Evolutionary conservation across 2,888 invertebrate species (phyloP), one percentile per base, ranked within the genome.

Genomic region (Liposcelis brunnea): DNA sequence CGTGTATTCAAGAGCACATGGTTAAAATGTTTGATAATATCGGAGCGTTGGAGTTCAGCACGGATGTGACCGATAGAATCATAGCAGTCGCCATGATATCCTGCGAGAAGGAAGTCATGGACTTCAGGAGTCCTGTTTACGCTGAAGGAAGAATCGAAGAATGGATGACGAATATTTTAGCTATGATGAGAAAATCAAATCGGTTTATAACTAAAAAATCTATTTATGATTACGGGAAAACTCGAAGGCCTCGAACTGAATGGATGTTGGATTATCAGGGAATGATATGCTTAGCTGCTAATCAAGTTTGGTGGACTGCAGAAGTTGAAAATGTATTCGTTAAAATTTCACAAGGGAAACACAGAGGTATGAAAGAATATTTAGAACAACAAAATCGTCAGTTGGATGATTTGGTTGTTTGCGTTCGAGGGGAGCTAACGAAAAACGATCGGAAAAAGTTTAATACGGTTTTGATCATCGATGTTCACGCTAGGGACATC

Each of bases 1-100:
- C 70, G 44, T 80, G 82, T 55, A 86, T 93, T 7, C 91, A 93
- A 61, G 86, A 90, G 55, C 89, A 93, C 58, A 85, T 93, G 72
- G 83, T 89, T 45, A 93, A 93, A 77, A 91, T 93, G 87, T 93
- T 86, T 61, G 90, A 91, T 61, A 91, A 91, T 57, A 78, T 93
- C 26, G 77, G 80, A 53, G 72, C 79, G 14, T 66, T 93, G 49
- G 70, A 75, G 26, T 68, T 91, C 52, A 69, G 69, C 18, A 70
- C 72, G 35, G 80, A 82, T 54, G 70, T 70, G 48, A 70, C 71
- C 11, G 77, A 78, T 43, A 70, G 75, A 35, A 71, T 72, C 0
- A 68, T 78, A 10, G 86, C 81, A 1, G 74, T 74, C 5, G 89
- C 84, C 38, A 82, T 93, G 80, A 74, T 89, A 51, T 91, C 91